phyloP scores from a whole-genome alignment of 2,888 invertebrate species.

The Octodonta nipae region DNA sequence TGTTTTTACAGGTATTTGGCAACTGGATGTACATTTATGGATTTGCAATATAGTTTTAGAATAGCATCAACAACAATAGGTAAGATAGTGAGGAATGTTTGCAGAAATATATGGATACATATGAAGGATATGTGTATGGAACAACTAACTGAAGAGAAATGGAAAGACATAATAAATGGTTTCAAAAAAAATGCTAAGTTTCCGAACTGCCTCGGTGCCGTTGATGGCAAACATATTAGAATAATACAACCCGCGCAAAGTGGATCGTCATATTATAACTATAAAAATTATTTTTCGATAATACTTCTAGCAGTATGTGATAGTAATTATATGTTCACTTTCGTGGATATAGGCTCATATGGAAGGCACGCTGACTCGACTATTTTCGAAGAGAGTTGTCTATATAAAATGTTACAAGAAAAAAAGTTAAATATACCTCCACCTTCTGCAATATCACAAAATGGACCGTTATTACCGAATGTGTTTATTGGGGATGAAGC shows the following conservation, averaged over 20 bases:
- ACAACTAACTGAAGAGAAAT: background rate
- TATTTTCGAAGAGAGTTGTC: slow-evolving; percentile 3
- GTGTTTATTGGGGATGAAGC: slow-evolving; percentile 7
- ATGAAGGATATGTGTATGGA: slow-evolving; percentile 3
- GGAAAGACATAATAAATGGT: slow-evolving; percentile 3
- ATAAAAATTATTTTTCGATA: slow-evolving; percentile 5
- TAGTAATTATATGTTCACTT: slow-evolving; percentile 4
- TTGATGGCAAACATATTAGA: slow-evolving; percentile 6
- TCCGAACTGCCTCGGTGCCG: slow-evolving; percentile 4
- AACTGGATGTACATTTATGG: background rate
- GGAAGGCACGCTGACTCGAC: slow-evolving; percentile 5
- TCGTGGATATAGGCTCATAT: slow-evolving; percentile 5
- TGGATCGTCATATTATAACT: slow-evolving; percentile 5
- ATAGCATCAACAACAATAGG: slow-evolving; percentile 5
- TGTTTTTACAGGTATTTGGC: no score
- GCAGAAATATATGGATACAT: slow-evolving; percentile 5
- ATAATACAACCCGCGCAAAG: slow-evolving; percentile 1
- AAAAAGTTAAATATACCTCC: slow-evolving; percentile 3
- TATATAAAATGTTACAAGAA: slow-evolving; percentile 2
- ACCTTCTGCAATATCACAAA: background rate
- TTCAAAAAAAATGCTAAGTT: slow-evolving; percentile 4
- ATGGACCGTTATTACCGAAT: slow-evolving; percentile 3
- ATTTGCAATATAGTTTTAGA: slow-evolving; percentile 3
- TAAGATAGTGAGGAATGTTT: slow-evolving; percentile 3
- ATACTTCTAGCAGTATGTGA: slow-evolving; percentile 5